Evolutionary conservation across 2,888 invertebrate species (phyloP), one percentile per base, ranked within the genome.

Genomic region (Cephus runcator): DNA sequence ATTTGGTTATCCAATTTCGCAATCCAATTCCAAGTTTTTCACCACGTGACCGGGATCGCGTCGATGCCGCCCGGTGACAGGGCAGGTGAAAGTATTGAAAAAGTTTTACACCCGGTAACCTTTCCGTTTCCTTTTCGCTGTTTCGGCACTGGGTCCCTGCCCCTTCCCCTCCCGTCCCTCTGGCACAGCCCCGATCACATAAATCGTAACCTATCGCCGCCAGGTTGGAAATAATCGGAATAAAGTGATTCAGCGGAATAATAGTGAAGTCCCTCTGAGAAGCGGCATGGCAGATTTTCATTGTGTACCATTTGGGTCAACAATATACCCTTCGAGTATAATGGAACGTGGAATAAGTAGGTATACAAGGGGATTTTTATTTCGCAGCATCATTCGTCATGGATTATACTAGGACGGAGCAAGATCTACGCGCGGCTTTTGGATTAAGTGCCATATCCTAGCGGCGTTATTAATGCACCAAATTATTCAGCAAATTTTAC

Each of bases 401-500:
- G 84, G 84, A 85, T 86, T 85, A 84, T 87, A 23, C 56, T 56
- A 56, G 85, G 80, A 82, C 78, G 75, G 81, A 80, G 79, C 75
- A 75, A 74, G 75, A 71, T 81, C 78, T 77, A 75, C 76, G 73
- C 77, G 15, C 71, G 71, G 33, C 78, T 81, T 81, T 73, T 76
- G 81, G 78, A 82, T 86, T 83, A 84, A 86, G 81, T 82, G 81
- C 78, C 71, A 77, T 79, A 85, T 81, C 81, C 77, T 75, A 79
- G 80, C 76, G 76, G 75, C 79, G 23, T 88, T 86, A 87, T 88
- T 89, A 88, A 88, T 89, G 85, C 83, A 79, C 80, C 81, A 86
- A 88, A 89, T 88, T 89, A 89, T 86, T 87, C 88, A 88, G 89
- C 87, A 81, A 85, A 87, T 85, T 85, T 74, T 75, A 69, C 71